phyloP scores from a whole-genome alignment of 2,113 vertebrate species.

The Phalacrocorax pelagicus region DNA sequence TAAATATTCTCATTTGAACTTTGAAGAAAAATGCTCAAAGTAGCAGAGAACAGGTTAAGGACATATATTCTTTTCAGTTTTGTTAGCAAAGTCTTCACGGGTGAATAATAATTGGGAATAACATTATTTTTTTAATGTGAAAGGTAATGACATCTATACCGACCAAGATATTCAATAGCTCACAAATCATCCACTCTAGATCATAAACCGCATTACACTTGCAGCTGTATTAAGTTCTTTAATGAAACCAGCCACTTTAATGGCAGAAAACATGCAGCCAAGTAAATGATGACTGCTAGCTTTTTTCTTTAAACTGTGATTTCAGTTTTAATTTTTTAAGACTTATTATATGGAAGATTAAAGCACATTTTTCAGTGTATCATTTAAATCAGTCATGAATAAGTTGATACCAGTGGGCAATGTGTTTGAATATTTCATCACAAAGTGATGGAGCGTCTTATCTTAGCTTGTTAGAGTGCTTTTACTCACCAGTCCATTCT shows the following conservation, averaged over 20 bases:
- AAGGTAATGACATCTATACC: not conserved
- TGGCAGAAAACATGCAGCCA: not conserved
- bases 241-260: not conserved
- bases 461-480: slow-evolving; percentile 50
- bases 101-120: slow-evolving; percentile 2
- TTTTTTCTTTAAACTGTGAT: slow-evolving; percentile 50
- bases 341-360: slow-evolving; percentile 64
- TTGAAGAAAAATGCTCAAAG: not conserved
- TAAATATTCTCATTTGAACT: not conserved
- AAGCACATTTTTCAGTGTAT: slow-evolving; percentile 58
- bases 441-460: slow-evolving; percentile 41
- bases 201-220: not conserved
- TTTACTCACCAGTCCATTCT: slow-evolving; percentile 6
- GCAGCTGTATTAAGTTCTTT: not conserved
- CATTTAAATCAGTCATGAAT: slow-evolving; percentile 68
- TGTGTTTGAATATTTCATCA: slow-evolving; percentile 70
- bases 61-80: not conserved
- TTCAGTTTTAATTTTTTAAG: slow-evolving; percentile 69
- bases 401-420: slow-evolving; percentile 55
- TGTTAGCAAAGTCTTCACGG: not conserved
- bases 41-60: not conserved
- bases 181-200: not conserved
- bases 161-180: not conserved
- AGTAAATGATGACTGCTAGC: not conserved
- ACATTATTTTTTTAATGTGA: not conserved